Evolutionary conservation across 2,113 vertebrate genomes (phyloP).

Genomic region (zebrafish (Danio rerio)): GRCz12tu NC_133193.1:19760001-19760500

Average conservation of each 20-base stretch:
- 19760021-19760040: no score
- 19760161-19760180: no score
- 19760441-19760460: constrained; percentile 40
- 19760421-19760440: constrained; percentile 48
- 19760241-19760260: not conserved
- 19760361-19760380: constrained; percentile 59
- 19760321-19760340: constrained; percentile 43
- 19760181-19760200: not conserved
- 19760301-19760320: constrained; percentile 38
- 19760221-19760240: not conserved
- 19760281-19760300: constrained; percentile 24
- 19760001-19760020: no score
- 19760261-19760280: not conserved
- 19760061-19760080: no score
- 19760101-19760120: no score
- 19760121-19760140: no score
- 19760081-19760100: no score
- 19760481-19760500: constrained; percentile 23
- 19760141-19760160: no score
- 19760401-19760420: constrained; percentile 54
- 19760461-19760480: constrained; percentile 33
- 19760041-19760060: no score
- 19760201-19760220: not conserved
- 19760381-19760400: constrained; percentile 26
- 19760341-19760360: constrained; percentile 53